Conservation (phyloP, 2,888 invertebrate genomes). For the Eupeodes luniger region DNA sequence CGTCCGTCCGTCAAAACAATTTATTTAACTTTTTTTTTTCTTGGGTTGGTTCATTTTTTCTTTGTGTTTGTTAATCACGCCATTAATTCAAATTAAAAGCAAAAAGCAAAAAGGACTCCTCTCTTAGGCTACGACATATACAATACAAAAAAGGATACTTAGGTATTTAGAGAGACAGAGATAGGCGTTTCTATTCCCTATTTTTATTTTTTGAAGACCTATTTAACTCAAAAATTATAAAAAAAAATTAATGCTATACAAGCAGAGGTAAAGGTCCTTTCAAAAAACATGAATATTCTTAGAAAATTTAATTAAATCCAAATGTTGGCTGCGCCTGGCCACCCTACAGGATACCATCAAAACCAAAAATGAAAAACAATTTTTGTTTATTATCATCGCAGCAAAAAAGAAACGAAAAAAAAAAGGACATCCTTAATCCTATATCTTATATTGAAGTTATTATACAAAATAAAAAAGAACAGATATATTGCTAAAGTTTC, state of each 20-base stretch:
- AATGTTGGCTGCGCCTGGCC: neutral
- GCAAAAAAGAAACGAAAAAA: neutral
- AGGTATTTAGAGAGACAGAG: constrained; percentile 44
- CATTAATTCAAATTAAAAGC: constrained; percentile 68
- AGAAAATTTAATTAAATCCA: constrained; percentile 37
- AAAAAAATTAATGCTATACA: neutral
- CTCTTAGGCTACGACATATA: neutral
- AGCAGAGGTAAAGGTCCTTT: neutral
- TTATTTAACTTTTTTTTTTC: constrained; percentile 38
- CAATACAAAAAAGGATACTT: constrained; percentile 1
- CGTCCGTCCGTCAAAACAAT: constrained; percentile 39
- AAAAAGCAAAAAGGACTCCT: constrained; percentile 48
- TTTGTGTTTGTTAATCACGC: constrained; percentile 47
- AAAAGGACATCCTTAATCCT: constrained; percentile 17
- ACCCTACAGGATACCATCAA: neutral
- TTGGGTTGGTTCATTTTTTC: neutral
- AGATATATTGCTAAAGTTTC: constrained; percentile 27
- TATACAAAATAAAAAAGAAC: neutral
- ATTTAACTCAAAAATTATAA: neutral
- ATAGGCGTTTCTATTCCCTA: constrained; percentile 31
- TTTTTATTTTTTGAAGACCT: neutral
- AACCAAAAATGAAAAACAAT: constrained; percentile 6
- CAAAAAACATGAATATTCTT: constrained; percentile 18
- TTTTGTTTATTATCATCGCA: constrained; percentile 23
- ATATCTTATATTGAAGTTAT: constrained; percentile 4